Base-by-base conservation (phyloP, 2,888 invertebrate species). In the Oxyteleia sp. region DNA sequence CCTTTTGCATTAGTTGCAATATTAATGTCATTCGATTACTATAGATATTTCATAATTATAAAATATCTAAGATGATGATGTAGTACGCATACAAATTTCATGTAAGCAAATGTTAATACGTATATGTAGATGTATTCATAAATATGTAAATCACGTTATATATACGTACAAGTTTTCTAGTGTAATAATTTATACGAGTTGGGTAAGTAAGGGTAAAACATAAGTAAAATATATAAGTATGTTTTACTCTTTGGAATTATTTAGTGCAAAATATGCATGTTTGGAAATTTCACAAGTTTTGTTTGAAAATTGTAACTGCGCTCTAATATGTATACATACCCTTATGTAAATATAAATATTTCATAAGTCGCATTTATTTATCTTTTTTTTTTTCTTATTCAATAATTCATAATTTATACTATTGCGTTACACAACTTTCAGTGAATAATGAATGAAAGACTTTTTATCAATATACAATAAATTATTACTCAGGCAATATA, bases 171-270 rank as follows among this genome's bases (percentile, higher is more conserved):
- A 76, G 71, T 82, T 82, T 82, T 82, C 64, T 72, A 26, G 43
- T 63, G 75, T 82, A 82, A 69, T 82, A 82, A 82, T 82, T 82
- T 75, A 82, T 82, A 75, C 64, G 64, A 71, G 69, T 69, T 75
- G 82, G 64, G 82, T 57, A 75, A 75, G 72, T 66, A 80, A 75
- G 75, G 64, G 75, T 75, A 75, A 82, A 75, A 82, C 71, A 63
- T 75, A 81, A 81, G 81, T 81, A 81, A 81, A 81, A 81, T 81
- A 75, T 81, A 81, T 80, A 80, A 80, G 80, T 72, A 80, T 74
- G 81, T 74, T 74, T 81, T 74, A 68, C 61, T 74, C 74, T 63
- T 38, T 13, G 57, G 75, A 82, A 82, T 82, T 75, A 82, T 82
- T 75, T 82, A 82, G 53, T 20, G 29, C 63, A 69, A 75, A 75